A percentile compares a stretch with the other conserved stretches of the same genome.
Evolutionary conservation across 2,888 invertebrate species (phyloP).

Genomic region (Thymelicus acteon): DNA sequence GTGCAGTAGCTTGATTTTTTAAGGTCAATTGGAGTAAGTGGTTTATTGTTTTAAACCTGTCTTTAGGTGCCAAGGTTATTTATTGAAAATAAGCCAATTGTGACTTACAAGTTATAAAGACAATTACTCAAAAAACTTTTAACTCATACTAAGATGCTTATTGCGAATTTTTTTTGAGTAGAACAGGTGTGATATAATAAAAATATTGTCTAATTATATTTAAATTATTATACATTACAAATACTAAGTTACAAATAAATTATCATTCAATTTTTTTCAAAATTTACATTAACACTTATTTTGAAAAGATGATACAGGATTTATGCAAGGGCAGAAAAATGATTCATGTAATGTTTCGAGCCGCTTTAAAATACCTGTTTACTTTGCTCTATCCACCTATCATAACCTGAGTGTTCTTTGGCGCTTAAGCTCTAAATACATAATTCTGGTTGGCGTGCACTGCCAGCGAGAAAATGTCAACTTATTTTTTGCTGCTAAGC

Average conservation of each 20-base stretch:
- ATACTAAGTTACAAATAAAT: too few species aligned
- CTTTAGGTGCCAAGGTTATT: background rate
- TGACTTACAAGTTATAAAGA: background rate
- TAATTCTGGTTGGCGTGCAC: constrained; percentile 10
- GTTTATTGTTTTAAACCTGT: background rate
- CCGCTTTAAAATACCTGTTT: constrained; percentile 16
- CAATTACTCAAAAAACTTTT: too few species aligned
- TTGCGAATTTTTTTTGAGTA: too few species aligned
- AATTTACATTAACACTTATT: too few species aligned
- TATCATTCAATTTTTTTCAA: too few species aligned
- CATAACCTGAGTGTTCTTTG: constrained; percentile 19
- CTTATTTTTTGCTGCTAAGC: background rate
- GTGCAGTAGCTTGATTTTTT: constrained; percentile 2
- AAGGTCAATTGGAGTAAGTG: background rate
- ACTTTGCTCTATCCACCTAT: constrained; percentile 13
- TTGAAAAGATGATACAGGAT: background rate
- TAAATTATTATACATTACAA: too few species aligned
- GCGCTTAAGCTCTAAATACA: constrained; percentile 18
- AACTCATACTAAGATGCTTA: too few species aligned
- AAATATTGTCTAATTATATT: too few species aligned
- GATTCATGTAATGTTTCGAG: constrained; percentile 7
- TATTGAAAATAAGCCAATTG: background rate
- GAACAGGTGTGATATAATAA: too few species aligned
- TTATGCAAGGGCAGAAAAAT: constrained; percentile 6
- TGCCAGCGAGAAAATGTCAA: background rate